Evolutionary conservation across 1,140 invertebrate species (phyloP).

Genomic region (Bombus sylvicola): DNA sequence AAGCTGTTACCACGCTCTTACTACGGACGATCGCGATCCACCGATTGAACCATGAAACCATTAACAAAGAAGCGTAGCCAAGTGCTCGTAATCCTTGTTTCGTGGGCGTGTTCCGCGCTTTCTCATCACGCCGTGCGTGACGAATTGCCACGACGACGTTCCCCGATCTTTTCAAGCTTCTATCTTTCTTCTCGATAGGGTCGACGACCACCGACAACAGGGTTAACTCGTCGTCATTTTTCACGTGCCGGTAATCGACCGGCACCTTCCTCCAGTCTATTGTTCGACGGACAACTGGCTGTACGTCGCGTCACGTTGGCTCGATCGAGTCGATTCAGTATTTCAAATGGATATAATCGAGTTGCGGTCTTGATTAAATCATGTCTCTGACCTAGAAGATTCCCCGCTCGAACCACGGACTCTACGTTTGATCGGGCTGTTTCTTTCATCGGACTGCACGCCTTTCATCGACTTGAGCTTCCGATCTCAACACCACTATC

Average conservation of each 20-base stretch:
- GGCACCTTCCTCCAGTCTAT: not conserved
- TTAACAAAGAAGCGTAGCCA: constrained; percentile 23
- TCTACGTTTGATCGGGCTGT: not conserved
- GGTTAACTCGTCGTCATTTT: constrained; percentile 15
- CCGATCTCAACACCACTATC: not conserved
- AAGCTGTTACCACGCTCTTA: not conserved
- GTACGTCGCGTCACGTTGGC: no score
- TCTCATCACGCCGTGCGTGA: constrained; percentile 79
- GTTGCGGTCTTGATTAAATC: constrained; percentile 11
- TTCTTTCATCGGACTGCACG: not conserved
- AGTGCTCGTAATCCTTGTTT: not conserved
- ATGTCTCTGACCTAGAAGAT: not conserved
- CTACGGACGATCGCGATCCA: not conserved
- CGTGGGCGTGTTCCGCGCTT: constrained; percentile 59
- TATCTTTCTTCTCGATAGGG: not conserved
- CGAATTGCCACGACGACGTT: constrained; percentile 71
- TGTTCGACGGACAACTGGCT: not conserved
- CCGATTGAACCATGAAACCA: constrained; percentile 41
- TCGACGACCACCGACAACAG: not conserved
- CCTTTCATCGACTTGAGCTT: constrained; percentile 3
- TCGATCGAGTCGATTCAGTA: not conserved
- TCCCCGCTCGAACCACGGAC: not conserved
- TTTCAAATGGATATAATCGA: constrained; percentile 9
- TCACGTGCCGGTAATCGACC: constrained; percentile 12
- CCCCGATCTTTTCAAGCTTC: constrained; percentile 43